Evolutionary conservation across 2,888 invertebrate species (phyloP).

Genomic region (Noctuana brunneofusca): DNA sequence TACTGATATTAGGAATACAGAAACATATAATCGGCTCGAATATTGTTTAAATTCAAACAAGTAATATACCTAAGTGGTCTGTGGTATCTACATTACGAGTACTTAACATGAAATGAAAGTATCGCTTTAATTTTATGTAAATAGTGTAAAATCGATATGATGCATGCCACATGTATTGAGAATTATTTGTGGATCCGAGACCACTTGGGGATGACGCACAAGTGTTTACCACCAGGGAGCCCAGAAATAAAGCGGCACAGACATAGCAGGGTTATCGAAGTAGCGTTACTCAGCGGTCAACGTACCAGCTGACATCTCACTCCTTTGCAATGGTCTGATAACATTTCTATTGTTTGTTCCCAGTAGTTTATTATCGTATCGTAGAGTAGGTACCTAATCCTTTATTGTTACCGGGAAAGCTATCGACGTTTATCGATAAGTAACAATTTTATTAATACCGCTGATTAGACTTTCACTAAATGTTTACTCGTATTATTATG

Average conservation of each 20-base stretch:
- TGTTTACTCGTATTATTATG: conserved; percentile 2
- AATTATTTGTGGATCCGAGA: conserved; percentile 72
- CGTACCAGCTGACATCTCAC: conserved; percentile 58
- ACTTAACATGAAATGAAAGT: neutral
- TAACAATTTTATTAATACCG: conserved; percentile 10
- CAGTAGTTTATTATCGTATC: conserved; percentile 42
- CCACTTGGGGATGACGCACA: conserved; percentile 67
- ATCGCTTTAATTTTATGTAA: conserved; percentile 5
- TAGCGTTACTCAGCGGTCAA: conserved; percentile 67
- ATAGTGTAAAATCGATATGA: conserved; percentile 12
- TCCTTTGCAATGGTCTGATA: conserved; percentile 59
- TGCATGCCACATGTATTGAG: conserved; percentile 53
- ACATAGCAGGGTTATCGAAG: conserved; percentile 67
- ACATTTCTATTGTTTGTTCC: conserved; percentile 66
- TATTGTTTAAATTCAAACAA: too few relatives aligned
- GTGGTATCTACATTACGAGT: too few relatives aligned
- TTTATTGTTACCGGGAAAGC: conserved; percentile 22
- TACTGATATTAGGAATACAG: too few relatives aligned
- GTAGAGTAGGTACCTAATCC: conserved; percentile 14
- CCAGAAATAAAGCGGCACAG: conserved; percentile 69
- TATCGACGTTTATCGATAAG: conserved; percentile 23
- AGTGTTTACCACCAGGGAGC: conserved; percentile 75
- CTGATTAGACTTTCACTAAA: conserved; percentile 14
- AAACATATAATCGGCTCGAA: too few relatives aligned
- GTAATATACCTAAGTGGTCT: too few relatives aligned